Conservation (phyloP, 2,113 vertebrate genomes). For the Naja naja region DNA sequence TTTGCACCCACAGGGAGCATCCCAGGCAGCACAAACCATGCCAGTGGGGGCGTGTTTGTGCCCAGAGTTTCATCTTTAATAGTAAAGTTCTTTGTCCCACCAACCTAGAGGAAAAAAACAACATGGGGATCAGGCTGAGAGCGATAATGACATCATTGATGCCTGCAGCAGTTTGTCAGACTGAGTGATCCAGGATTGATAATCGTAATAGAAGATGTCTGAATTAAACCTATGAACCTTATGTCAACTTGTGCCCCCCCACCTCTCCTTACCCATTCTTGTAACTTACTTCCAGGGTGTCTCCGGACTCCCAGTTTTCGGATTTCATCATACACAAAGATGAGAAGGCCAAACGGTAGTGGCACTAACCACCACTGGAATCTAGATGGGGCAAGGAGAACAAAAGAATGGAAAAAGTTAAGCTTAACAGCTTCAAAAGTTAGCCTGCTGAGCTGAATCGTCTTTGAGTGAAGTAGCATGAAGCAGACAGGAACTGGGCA, state of each 20-base stretch:
- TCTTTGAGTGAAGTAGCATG: background rate
- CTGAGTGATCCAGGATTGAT: no score
- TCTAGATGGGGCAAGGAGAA: slow-evolving; percentile 44
- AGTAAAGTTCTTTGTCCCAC: slow-evolving; percentile 86
- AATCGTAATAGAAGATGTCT: background rate
- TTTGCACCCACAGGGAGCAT: background rate
- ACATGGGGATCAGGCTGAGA: background rate
- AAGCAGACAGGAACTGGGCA: background rate
- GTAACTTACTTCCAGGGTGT: slow-evolving; percentile 80
- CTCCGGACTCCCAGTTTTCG: slow-evolving; percentile 83
- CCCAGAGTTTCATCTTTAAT: slow-evolving; percentile 54
- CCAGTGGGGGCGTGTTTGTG: no score
- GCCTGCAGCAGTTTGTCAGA: no score
- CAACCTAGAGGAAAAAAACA: slow-evolving; percentile 68
- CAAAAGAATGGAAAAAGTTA: background rate
- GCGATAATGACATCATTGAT: no score
- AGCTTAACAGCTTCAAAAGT: background rate
- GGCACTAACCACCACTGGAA: slow-evolving; percentile 87
- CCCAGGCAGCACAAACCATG: background rate
- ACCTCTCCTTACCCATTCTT: background rate
- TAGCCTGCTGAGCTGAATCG: background rate
- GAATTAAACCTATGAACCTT: background rate
- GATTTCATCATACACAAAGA: slow-evolving; percentile 85
- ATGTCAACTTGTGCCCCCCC: background rate
- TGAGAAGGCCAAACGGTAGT: slow-evolving; percentile 80